Base-by-base conservation (phyloP, 35 echinoderm and acorn worm genomes). In the Apostichopus californicus region DNA sequence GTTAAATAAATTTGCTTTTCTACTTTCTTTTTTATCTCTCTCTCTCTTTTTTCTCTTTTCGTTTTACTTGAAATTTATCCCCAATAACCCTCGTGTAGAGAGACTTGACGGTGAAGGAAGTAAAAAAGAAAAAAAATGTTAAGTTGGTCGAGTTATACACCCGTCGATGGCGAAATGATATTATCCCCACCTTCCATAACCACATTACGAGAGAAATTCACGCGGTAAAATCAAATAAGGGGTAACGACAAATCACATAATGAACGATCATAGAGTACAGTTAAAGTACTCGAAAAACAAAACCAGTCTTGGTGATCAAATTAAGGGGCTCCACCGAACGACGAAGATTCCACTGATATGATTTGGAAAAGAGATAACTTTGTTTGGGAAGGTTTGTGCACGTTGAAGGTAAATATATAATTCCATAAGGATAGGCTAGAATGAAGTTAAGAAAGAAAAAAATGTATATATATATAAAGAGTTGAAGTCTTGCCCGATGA, bases 271-370 rank as follows among this genome's bases (percentile, higher is more conserved):
- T 94, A 92, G 94, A 94, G 91, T 80, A 93, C 86, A 78, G 92
- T 86, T 97, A 97, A 97, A 97, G 95, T 79, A 92, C 90, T 97
- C 87, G 94, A 94, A 97, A 97, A 97, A 97, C 95, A 97, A 97
- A 94, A 94, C 94, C 22, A 87, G 90, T 75, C 94, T 79, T 90
- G 90, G 92, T 97, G 95, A 97, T 97, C 95, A 94, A 97, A 97
- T 97, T 97, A 97, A 78, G 89, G 89, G 89, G 89, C 77, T 91
- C 89, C 89, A 59, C 56, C 89, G 89, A 54, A 78, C 71, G 89
- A 53, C 55, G 71, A 91, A 77, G 59, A 61, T 55, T 79, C 89
- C 55, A 52, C 86, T 91, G 89, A 91, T 91, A 91, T 91, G 89
- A 91, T 91, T 91, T 91, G 89, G 89, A 59, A 91, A 75, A 64